phyloP scores from a whole-genome alignment of 2,888 invertebrate genomes.

The Temnothorax ravouxi region DNA sequence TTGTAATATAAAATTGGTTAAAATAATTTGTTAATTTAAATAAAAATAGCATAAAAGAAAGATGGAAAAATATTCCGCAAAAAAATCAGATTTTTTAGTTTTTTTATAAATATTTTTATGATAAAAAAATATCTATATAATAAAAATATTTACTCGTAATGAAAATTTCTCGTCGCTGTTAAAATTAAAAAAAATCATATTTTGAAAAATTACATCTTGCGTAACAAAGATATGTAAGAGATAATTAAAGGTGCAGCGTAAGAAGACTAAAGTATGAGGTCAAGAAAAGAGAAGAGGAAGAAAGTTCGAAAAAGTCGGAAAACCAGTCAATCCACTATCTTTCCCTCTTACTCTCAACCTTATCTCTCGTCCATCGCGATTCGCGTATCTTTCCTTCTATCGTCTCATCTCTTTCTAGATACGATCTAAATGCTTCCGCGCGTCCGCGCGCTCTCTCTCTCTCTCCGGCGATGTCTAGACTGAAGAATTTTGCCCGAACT shows the following conservation, averaged over 20 bases:
- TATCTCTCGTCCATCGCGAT: conserved; percentile 11
- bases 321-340: conserved; percentile 76
- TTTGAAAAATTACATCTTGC: conserved; percentile 11
- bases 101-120: not conserved
- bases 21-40: not conserved
- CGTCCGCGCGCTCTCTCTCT: conserved; percentile 43
- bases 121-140: not conserved
- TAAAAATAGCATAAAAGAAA: not conserved
- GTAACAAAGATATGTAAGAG: not conserved
- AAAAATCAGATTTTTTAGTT: not conserved
- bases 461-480: conserved; percentile 41
- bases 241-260: not conserved
- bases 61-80: not conserved
- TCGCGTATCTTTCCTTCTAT: conserved; percentile 10
- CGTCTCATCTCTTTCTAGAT: conserved; percentile 14
- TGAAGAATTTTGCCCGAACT: conserved; percentile 26
- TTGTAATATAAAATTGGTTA: not conserved
- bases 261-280: not conserved
- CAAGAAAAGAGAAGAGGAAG: not conserved
- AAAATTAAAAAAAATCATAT: not conserved
- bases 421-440: conserved; percentile 36
- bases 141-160: not conserved
- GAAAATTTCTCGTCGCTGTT: not conserved
- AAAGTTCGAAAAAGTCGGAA: conserved; percentile 67
- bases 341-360: conserved; percentile 53